Evolutionary conservation across 1,140 invertebrate species (phyloP), one percentile per base, ranked within the genome.

Genomic region (Phthorimaea operculella): DNA sequence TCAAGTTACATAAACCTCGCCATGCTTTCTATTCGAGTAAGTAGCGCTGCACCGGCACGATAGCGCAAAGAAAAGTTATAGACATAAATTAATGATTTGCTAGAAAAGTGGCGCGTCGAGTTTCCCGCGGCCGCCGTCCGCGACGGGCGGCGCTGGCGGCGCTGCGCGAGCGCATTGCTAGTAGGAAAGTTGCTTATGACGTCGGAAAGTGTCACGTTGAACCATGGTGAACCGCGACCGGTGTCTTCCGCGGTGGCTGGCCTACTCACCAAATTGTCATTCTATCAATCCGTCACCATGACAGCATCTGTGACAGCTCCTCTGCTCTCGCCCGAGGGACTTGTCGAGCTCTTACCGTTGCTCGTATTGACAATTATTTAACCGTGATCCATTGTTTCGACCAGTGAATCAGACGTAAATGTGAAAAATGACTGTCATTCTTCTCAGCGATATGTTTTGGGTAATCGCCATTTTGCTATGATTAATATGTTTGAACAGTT

Each of bases 131-230:
- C 59, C 55, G 61, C 58, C 70, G 70, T 61, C 63, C 61, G 72
- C 67, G 66, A 69, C 70, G 66, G 55, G 70, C 62, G 72, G 71
- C 76, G 74, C 73, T 72, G 52, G 59, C 53, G 63, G 67, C 68
- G 67, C 52, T 62, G 18, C 53, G 52, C 65, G 67, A 72, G 72
- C 76, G 76, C 79, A 84, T 82, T 78, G 74, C 81, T 83, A 74
- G 72, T 84, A 84, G 81, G 81, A 84, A 84, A 84, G 81, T 84
- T 84, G 78, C 72, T 77, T 75, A 78, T 80, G 76, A 81, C 78
- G 78, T 80, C 65, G 70, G 66, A 72, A 84, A 84, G 81, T 84
- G 76, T 84, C 79, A 84, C 81, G 69, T 77, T 84, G 81, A 83
- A 84, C 81, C 70, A 81, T 69, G 72, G 72, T 83, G 81, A 84